These are phyloP conservation scores for Serripes groenlandicus DNA, from an alignment of 2,888 invertebrate species.

Conservation along the genomic window DNA sequence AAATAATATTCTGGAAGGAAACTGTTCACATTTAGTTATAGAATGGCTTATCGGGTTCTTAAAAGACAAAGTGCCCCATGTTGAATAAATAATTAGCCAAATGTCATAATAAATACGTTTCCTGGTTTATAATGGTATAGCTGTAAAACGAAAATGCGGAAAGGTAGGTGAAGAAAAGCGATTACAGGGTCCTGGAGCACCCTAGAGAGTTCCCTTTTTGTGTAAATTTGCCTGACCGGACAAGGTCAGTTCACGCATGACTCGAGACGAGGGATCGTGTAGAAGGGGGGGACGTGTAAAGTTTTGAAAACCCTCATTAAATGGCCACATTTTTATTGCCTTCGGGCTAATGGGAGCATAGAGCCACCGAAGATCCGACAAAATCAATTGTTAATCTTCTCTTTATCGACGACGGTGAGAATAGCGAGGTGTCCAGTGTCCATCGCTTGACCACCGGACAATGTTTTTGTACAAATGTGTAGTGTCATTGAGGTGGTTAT, in stretches of 20 bases:
- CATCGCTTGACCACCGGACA: slow-evolving; percentile 40
- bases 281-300: slow-evolving; percentile 13
- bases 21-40: too few relatives aligned
- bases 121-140: too few relatives aligned
- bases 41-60: too few relatives aligned
- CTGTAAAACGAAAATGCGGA: too few relatives aligned
- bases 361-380: slow-evolving; percentile 44
- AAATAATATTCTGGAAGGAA: too few relatives aligned
- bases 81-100: too few relatives aligned
- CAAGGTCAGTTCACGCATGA: slow-evolving; percentile 28
- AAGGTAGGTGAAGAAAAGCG: too few relatives aligned
- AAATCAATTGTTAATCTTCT: slow-evolving; percentile 66
- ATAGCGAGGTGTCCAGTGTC: slow-evolving; percentile 46
- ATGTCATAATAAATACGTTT: too few relatives aligned
- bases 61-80: too few relatives aligned
- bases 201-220: too few relatives aligned
- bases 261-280: slow-evolving; percentile 17
- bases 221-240: slow-evolving; percentile 6
- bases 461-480: slow-evolving; percentile 46
- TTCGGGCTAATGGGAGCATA: slow-evolving; percentile 48
- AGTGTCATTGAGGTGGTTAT: slow-evolving; percentile 29
- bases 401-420: slow-evolving; percentile 41
- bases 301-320: slow-evolving; percentile 26
- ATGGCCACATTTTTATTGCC: slow-evolving; percentile 61
- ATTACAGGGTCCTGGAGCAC: too few relatives aligned